Evolutionary conservation across 2,797 vertebrate species (phyloP), one percentile per base, ranked within the genome.

Genomic region (Ctenochaetus hawaiiensis): DNA sequence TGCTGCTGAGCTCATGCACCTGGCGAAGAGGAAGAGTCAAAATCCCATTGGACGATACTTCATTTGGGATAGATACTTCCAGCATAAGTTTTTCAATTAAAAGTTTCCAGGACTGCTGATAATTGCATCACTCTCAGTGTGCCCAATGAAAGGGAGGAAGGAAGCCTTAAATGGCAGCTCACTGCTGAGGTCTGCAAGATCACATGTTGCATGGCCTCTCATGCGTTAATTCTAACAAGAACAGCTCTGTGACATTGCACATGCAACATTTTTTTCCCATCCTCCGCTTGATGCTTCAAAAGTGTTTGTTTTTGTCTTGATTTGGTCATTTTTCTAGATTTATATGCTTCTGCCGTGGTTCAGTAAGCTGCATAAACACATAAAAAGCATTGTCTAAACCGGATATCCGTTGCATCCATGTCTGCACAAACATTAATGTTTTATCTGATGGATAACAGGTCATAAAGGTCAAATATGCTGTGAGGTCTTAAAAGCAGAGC

Each of bases 1-100:
- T 65, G 2, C 61, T 30, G 26, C 34, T 67, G 43, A 58, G 47
- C 44, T 62, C 51, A 59, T 67, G 26, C 20, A 64, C 13, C 45
- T 47, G 58, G 41, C 49, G 75, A 26, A 56, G 26, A 54, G 54
- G 45, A 69, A 65, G 58, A 56, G 64, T 77, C 54, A 47, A 80
- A 81, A 75, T 80, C 78, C 83, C 74, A 72, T n/a, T 67, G 80
- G 77, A 78, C 2, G 8, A 79, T 56, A 67, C 60, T 75, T 81
- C 18, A 88, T 82, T 86, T 77, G 76, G 76, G 66, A 76, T 58
- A 74, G 63, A 70, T 71, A 87, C 71, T 72, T 83, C 62, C 60
- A 67, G 67, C 56, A 75, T 47, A 82, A 72, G 66, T 39, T 61
- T 87, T 81, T 90, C 80, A 87, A 84, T 86, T 88, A 89, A 89